Conservation (phyloP, 2,888 invertebrate species). For the Perizoma affinitatum region DNA sequence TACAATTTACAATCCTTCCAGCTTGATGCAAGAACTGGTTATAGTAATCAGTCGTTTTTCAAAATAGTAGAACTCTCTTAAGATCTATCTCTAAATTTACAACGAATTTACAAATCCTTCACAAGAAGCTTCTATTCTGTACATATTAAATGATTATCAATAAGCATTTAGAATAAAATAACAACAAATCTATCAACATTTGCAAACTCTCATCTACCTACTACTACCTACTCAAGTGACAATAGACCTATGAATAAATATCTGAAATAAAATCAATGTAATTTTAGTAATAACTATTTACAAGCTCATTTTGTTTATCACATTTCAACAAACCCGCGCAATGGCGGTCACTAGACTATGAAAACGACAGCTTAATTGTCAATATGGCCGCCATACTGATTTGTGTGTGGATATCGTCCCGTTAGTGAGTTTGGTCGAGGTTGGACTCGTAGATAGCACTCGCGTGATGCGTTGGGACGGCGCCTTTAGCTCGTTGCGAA, state of each 20-base stretch:
- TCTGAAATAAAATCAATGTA: conserved; percentile 63
- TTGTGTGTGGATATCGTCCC: conserved; percentile 84
- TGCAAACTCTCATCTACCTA: conserved; percentile 44
- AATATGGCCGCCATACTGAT: conserved; percentile 91
- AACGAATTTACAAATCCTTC: conserved; percentile 31
- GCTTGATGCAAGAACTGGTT: conserved; percentile 47
- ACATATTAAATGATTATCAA: conserved; percentile 49
- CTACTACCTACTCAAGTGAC: conserved; percentile 49
- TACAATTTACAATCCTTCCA: conserved; percentile 55
- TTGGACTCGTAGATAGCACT: conserved; percentile 74
- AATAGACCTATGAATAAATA: conserved; percentile 71
- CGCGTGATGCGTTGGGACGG: conserved; percentile 82
- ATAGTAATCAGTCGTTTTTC: conserved; percentile 73
- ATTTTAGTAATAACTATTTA: conserved; percentile 72
- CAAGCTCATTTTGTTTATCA: conserved; percentile 83
- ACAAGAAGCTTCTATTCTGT: conserved; percentile 36
- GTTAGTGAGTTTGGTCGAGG: conserved; percentile 84
- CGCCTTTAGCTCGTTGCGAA: conserved; percentile 84
- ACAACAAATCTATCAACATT: conserved; percentile 62
- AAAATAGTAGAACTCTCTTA: conserved; percentile 31
- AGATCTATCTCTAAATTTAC: conserved; percentile 37
- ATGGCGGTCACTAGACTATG: conserved; percentile 53
- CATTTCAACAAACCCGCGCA: conserved; percentile 68
- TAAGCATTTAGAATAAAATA: conserved; percentile 72
- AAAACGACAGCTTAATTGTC: conserved; percentile 60